Evolutionary conservation across 2,113 vertebrate genomes (phyloP).

Genomic region (Pampusana beccarii): DNA sequence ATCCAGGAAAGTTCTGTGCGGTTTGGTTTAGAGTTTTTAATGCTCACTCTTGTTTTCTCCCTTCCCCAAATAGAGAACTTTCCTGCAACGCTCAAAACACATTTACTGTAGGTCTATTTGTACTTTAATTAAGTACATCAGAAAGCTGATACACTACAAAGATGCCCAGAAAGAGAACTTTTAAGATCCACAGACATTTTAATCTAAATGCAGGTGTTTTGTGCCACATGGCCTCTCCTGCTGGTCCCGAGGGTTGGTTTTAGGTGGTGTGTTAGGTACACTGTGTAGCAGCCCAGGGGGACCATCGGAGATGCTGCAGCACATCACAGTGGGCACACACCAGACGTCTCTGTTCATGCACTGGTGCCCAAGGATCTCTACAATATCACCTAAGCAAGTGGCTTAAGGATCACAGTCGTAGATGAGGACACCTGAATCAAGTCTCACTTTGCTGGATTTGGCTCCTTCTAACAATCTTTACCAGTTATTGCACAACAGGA

Average conservation of each 20-base stretch:
- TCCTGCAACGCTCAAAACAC: background rate
- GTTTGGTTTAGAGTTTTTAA: background rate
- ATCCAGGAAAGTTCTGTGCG: background rate
- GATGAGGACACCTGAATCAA: background rate
- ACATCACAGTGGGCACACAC: background rate
- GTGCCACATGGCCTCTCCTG: background rate
- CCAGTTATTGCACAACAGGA: background rate
- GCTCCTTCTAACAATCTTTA: background rate
- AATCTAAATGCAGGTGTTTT: background rate
- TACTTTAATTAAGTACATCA: background rate
- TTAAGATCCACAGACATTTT: background rate
- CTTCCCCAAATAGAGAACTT: background rate
- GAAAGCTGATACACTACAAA: background rate
- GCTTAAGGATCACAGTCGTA: background rate
- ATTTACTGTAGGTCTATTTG: background rate
- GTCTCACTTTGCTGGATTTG: background rate
- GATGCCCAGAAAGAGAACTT: background rate
- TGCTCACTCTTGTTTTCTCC: background rate
- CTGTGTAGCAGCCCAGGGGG: background rate
- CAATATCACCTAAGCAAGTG: background rate
- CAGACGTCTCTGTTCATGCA: background rate
- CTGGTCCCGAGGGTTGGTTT: background rate
- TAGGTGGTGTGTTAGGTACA: fast-evolving
- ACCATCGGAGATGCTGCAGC: background rate
- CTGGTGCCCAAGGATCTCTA: background rate